Percentiles rank a stretch among this genome's conserved stretches.
Evolutionary conservation across 2,888 invertebrate species (phyloP).

Genomic region (Drosophila affinis): DNA sequence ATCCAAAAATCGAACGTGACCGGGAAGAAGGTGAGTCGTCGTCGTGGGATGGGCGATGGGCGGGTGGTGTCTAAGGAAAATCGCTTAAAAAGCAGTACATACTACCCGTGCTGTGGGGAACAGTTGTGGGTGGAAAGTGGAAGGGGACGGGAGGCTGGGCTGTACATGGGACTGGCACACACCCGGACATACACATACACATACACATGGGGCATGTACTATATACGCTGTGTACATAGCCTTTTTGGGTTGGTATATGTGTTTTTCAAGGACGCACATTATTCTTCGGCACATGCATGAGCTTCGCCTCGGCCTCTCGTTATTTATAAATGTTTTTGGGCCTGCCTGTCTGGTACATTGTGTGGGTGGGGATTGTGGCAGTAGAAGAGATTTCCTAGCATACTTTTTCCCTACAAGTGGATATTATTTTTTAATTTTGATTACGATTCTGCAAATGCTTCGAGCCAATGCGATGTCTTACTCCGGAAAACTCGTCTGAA

Average conservation of each 20-base stretch:
- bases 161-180: constrained; percentile 2
- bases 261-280: constrained; percentile 75
- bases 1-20: constrained; percentile 84
- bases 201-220: background rate
- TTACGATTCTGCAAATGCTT: background rate
- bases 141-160: constrained; percentile 16
- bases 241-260: constrained; percentile 55
- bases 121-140: background rate
- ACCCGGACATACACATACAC: background rate
- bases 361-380: background rate
- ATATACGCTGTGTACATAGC: constrained; percentile 21
- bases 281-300: constrained; percentile 59
- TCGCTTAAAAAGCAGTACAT: background rate
- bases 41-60: background rate
- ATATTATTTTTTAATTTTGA: constrained; percentile 1
- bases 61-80: constrained; percentile 2
- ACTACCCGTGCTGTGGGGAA: background rate
- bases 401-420: constrained; percentile 43
- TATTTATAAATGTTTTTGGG: constrained; percentile 61
- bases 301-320: constrained; percentile 44
- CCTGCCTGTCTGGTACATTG: constrained; percentile 32
- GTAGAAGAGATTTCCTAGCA: constrained; percentile 36
- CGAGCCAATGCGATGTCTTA: background rate
- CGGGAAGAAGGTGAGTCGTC: constrained; percentile 84
- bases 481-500: background rate